Evolutionary conservation across 2,797 vertebrate species (phyloP).

Genomic region (Sebastes vulpes): DNA sequence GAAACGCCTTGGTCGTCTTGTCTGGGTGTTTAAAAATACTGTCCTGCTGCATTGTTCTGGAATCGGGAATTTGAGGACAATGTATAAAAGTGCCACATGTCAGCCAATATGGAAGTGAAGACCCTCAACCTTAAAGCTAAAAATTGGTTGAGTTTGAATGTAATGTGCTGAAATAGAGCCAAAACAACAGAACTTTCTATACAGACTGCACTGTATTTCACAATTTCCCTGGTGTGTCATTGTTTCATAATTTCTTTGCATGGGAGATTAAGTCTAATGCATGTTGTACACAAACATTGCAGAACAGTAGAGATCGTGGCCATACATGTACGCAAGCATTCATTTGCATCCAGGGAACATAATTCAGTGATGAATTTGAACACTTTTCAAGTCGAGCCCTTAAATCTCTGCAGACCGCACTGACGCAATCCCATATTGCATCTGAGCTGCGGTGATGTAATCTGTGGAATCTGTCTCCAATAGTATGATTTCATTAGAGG

Average conservation of each 20-base stretch:
- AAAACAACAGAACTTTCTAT: not conserved
- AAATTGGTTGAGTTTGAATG: not conserved
- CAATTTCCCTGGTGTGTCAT: not conserved
- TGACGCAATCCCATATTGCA: slow-evolving; percentile 64
- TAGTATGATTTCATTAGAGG: slow-evolving; percentile 65
- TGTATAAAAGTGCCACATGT: not conserved
- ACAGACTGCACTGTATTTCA: not conserved
- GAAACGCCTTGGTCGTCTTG: slow-evolving; percentile 1
- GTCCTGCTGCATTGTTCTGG: not conserved
- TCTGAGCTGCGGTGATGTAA: slow-evolving; percentile 60
- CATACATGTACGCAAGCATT: not conserved
- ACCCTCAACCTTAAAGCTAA: not conserved
- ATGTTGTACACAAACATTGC: not conserved
- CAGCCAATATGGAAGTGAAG: not conserved
- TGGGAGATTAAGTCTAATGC: not conserved
- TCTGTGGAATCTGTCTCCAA: slow-evolving; percentile 56
- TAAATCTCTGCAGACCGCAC: slow-evolving; percentile 31
- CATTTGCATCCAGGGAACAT: not conserved
- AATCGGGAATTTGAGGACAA: not conserved
- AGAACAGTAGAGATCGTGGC: not conserved
- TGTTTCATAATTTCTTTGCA: not conserved
- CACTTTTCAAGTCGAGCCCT: slow-evolving; percentile 29
- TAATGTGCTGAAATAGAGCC: not conserved
- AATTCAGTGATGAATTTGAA: slow-evolving; percentile 24
- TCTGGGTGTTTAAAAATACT: not conserved